phyloP scores from a whole-genome alignment of 2,797 vertebrate species.

The Cygnus olor region DNA sequence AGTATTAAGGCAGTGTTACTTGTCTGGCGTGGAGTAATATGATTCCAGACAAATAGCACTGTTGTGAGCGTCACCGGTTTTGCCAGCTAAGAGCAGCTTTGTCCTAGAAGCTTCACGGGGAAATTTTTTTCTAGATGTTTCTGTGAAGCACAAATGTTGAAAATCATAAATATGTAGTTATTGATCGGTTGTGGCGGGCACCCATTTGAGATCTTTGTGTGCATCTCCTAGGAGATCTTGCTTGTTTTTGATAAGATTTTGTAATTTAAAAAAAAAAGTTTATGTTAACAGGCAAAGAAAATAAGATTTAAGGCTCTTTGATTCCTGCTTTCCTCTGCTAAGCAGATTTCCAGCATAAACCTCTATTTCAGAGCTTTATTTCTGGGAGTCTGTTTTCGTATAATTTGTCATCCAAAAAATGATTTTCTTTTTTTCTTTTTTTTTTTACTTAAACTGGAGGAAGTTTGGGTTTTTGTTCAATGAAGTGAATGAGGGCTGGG shows the following conservation, averaged over 20 bases:
- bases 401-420: background rate
- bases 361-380: background rate
- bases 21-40: background rate
- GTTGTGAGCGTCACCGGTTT: background rate
- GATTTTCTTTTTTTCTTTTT: background rate
- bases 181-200: fast-evolving
- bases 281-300: background rate
- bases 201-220: fast-evolving
- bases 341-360: background rate
- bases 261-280: background rate
- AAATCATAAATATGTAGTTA: background rate
- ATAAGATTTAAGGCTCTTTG: background rate
- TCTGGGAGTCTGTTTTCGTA: background rate
- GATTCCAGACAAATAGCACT: background rate
- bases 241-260: background rate
- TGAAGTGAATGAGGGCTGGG: background rate
- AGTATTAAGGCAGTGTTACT: background rate
- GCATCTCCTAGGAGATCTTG: too few relatives aligned
- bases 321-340: background rate
- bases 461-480: background rate
- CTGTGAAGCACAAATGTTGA: background rate
- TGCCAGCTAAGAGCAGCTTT: background rate
- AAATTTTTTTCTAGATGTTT: conserved; percentile 22
- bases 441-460: background rate
- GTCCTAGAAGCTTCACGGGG: background rate